Evolutionary conservation across 2,113 vertebrate species (phyloP).

Genomic region (Siniperca chuatsi): DNA sequence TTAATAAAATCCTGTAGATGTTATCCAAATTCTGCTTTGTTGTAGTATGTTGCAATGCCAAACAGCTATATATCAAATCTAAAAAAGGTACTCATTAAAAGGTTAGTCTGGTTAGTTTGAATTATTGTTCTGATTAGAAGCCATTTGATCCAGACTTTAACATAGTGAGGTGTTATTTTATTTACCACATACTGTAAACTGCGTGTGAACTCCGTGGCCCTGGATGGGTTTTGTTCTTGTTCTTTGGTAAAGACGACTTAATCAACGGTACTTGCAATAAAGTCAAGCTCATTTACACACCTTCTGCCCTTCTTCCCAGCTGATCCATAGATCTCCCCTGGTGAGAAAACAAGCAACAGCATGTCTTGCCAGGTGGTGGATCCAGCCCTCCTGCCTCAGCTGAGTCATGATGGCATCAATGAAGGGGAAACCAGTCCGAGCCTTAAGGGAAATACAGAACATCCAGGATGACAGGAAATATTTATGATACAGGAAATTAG

Average conservation of each 20-base stretch:
- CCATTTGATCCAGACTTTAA: background rate
- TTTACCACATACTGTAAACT: background rate
- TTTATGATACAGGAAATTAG: background rate
- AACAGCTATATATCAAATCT: background rate
- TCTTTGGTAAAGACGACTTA: background rate
- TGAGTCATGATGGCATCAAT: slow-evolving; percentile 85
- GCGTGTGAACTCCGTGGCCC: background rate
- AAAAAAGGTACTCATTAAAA: background rate
- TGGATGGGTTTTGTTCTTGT: background rate
- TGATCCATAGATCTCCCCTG: slow-evolving; percentile 82
- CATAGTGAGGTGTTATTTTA: no score
- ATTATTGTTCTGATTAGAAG: background rate
- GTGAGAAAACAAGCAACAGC: slow-evolving; percentile 84
- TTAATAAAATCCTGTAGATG: background rate
- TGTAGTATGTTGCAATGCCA: background rate
- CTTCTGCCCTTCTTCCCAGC: slow-evolving; percentile 84
- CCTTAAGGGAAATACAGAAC: slow-evolving; percentile 51
- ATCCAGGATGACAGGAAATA: background rate
- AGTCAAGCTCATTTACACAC: slow-evolving; percentile 44
- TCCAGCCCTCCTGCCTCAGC: slow-evolving; percentile 83
- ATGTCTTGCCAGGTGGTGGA: slow-evolving; percentile 84
- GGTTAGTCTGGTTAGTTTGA: no score
- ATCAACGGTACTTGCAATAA: background rate
- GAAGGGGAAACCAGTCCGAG: slow-evolving; percentile 79
- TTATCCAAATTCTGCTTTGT: background rate